These are phyloP conservation scores for Stegophylla sp. DNA, from an alignment of 2,888 invertebrate species.

Conservation along the genomic window DNA sequence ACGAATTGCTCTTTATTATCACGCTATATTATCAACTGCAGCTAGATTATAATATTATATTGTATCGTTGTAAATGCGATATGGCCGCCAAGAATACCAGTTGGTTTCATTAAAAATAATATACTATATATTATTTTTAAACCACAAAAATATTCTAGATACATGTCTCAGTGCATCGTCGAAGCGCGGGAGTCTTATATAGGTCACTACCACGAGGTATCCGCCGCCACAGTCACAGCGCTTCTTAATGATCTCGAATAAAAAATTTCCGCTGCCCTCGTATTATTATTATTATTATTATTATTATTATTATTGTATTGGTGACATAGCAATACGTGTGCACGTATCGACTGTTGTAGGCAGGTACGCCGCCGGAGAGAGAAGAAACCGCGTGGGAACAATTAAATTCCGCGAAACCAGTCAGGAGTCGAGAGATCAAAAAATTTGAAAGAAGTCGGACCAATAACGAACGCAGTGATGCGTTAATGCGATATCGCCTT, in stretches of 20 bases:
- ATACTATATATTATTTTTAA: no score
- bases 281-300: no score
- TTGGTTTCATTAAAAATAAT: not conserved
- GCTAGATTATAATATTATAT: no score
- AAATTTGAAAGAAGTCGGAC: not conserved
- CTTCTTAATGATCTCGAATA: not conserved
- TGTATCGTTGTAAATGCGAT: not conserved
- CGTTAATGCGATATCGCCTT: not conserved
- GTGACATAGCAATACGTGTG: no score
- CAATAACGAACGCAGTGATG: not conserved
- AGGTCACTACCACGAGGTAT: slow-evolving; percentile 5
- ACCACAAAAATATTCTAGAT: not conserved
- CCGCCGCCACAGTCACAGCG: not conserved
- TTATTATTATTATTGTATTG: no score
- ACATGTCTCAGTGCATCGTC: no score
- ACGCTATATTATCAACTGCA: not conserved
- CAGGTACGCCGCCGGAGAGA: not conserved
- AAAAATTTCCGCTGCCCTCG: not conserved
- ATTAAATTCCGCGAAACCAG: not conserved
- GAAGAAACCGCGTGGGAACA: not conserved
- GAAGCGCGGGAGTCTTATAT: not conserved
- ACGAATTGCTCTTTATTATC: no score
- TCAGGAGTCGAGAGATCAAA: not conserved
- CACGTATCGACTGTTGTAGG: not conserved
- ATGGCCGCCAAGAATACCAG: not conserved